Evolutionary conservation across 2,888 invertebrate genomes (phyloP).

Genomic region (Aphrophora alni): DNA sequence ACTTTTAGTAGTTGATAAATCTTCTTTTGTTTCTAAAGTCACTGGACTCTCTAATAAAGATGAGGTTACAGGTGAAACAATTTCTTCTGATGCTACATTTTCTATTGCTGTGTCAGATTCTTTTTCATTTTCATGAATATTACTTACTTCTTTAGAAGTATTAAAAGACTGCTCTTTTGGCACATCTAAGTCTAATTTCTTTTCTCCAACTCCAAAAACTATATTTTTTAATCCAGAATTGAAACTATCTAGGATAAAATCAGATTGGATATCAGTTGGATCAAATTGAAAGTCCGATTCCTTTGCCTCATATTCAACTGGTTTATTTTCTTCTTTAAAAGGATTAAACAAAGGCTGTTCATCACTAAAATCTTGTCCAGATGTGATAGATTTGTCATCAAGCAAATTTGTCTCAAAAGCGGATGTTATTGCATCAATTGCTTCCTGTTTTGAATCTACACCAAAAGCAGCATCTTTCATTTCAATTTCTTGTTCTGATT

Average conservation of each 20-base stretch:
- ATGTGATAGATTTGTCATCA: background rate
- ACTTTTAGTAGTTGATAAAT: background rate
- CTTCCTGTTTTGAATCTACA: background rate
- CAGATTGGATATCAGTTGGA: background rate
- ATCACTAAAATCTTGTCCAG: background rate
- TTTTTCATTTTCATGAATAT: background rate
- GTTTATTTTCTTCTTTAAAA: background rate
- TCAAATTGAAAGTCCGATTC: background rate
- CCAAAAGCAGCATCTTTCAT: background rate
- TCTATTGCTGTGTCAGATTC: background rate
- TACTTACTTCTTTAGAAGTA: background rate
- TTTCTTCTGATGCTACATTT: background rate
- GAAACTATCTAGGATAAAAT: background rate
- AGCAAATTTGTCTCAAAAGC: background rate
- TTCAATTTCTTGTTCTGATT: constrained; percentile 22
- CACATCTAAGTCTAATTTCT: background rate
- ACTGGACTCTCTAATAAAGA: background rate
- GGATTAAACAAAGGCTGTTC: no score
- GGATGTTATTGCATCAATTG: background rate
- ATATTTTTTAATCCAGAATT: constrained; percentile 18
- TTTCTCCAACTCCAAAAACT: constrained; percentile 17
- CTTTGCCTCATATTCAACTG: background rate
- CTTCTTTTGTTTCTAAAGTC: background rate
- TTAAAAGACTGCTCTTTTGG: background rate
- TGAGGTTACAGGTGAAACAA: background rate